phyloP scores from a whole-genome alignment of 2,888 invertebrate genomes.

The Hypselothyrea guttata region DNA sequence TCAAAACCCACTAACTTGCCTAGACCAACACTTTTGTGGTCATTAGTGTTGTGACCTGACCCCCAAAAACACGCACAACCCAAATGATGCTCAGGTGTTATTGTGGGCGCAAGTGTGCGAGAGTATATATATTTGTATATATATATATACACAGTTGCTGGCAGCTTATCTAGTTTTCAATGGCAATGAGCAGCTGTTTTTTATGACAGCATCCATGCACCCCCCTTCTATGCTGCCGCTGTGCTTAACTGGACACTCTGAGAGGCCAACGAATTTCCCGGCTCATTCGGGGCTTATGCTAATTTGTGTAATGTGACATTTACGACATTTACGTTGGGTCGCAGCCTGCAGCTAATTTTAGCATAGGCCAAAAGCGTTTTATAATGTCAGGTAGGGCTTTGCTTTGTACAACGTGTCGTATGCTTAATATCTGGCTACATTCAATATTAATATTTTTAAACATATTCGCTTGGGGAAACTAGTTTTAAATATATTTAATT shows the following conservation, averaged over 20 bases:
- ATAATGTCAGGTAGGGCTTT: constrained; percentile 60
- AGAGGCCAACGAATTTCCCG: constrained; percentile 28
- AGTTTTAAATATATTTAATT: no score
- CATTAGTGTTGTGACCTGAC: constrained; percentile 53
- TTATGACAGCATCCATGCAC: constrained; percentile 25
- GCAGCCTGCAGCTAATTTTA: constrained; percentile 63
- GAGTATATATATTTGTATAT: constrained; percentile 38
- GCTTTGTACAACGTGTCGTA: constrained; percentile 33
- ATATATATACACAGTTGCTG: constrained; percentile 62
- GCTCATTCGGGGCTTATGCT: constrained; percentile 62
- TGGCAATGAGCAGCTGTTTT: constrained; percentile 48
- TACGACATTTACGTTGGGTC: constrained; percentile 57
- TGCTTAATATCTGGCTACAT: constrained; percentile 27
- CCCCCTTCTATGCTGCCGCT: constrained; percentile 1
- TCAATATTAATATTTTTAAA: background rate
- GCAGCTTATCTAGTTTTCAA: constrained; percentile 56
- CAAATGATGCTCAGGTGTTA: constrained; percentile 41
- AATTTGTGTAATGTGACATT: constrained; percentile 63
- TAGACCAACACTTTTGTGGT: constrained; percentile 53
- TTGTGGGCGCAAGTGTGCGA: background rate
- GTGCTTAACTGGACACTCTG: constrained; percentile 35
- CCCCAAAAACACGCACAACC: constrained; percentile 24
- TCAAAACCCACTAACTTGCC: constrained; percentile 5
- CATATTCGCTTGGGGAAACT: no score
- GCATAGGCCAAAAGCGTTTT: constrained; percentile 39